Base-by-base conservation (phyloP, 1,140 invertebrate genomes). In the Laodelphax striatellus region DNA sequence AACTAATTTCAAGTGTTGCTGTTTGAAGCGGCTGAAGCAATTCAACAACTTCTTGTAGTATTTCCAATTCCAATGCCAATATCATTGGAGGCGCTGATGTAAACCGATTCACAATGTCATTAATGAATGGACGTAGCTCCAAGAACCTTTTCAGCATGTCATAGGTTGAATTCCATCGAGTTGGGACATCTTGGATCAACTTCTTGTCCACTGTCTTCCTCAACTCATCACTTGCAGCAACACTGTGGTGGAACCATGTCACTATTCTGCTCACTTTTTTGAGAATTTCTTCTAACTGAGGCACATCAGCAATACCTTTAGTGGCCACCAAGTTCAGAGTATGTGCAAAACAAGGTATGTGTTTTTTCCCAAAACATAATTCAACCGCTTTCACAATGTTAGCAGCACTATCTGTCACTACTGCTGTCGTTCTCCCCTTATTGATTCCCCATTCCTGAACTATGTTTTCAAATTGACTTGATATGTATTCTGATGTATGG, bases 341-440 rank as follows among this genome's bases (percentile, higher is more conserved):
- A 62, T 76, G 73, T 0, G 72, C 71, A 67, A 74, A 76, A 65
- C 71, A 75, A 24, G 69, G 69, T 16, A 73, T 11, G 58, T 71
- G 68, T 64, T 68, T 70, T 66, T 67, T 62, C 34, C 67, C 68
- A 69, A 73, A 72, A 59, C 62, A 63, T 61, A 67, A 62, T 53
- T 64, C 64, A 5, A 70, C 64, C 17, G 70, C 71, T 62, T 69
- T 71, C 16, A 67, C 64, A 55, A 75, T 73, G 63, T 73, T 73
- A n/a, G 69, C 66, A 22, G 67, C 71, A 61, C 72, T 75, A 66
- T 76, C 71, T 13, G 71, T 73, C 16, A 71, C 71, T 16, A 75
- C 67, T 56, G 67, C 70, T 10, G 70, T 60, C 17, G 75, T 65
- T 65, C 71, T 75, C 41, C 71, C 65, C 55, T 62, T 68, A 55